Evolutionary conservation across 2,888 invertebrate genomes (phyloP), one percentile per base, ranked within the genome.

Genomic region (Leptarthrus brevirostris): DNA sequence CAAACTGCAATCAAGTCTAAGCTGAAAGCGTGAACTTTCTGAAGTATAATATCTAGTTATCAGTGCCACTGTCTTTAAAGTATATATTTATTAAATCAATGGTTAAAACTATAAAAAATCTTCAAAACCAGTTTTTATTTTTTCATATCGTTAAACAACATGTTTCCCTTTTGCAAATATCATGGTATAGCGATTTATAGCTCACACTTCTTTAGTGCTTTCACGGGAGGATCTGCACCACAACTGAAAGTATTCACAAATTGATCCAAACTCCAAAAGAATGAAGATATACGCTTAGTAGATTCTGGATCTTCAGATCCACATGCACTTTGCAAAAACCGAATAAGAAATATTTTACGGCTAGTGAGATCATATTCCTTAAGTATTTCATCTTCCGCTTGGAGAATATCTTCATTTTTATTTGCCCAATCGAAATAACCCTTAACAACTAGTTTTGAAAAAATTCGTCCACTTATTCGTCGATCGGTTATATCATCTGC

Each of bases 391-490:
- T 40, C 36, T 34, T 58, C 36, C 10, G 36, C 12, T 20, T 36
- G 58, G 1, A 40, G 26, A 2, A 58, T 12, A 20, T 58, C 36
- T 4, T 34, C 3, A 20, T 20, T 58, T 26, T 20, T n/a, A 10
- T 22, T n/a, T 18, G 36, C 36, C 58, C 58, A 58, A 36, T 58
- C 58, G 16, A 58, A 34, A 20, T 58, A 58, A 20, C 12, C 20
- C 12, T 58, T 10, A 8, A 58, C 12, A 18, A 16, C 5, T 0
- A 40, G 6, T 12, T 40, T 6, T 30, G 30, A 3, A 30, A 8
- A 3, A 5, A 30, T 8, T 30, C 3, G 8, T 5, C 30, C 30
- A 30, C 8, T 8, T 30, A 30, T 5, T 8, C 8, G 30, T 8
- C 4, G 4, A 30, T 30, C 30, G n/a, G 6, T 40, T 0, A 30